Evolutionary conservation across 2,113 vertebrate genomes (phyloP).

Genomic region (Burhinus oedicnemus): DNA sequence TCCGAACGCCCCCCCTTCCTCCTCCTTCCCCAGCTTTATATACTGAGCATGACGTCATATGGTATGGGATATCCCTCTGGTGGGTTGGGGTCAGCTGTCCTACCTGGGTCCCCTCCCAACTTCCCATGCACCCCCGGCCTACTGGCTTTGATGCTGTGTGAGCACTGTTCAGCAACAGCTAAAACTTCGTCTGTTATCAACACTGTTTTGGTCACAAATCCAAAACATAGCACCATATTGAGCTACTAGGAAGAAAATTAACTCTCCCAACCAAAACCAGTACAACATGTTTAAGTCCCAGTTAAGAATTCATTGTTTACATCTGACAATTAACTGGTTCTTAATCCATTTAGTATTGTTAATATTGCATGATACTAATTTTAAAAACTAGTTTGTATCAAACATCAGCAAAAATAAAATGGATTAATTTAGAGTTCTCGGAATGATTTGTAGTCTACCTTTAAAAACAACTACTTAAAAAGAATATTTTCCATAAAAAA

Average conservation of each 20-base stretch:
- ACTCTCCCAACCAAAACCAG: neutral
- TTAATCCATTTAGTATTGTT: neutral
- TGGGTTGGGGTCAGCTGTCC: neutral
- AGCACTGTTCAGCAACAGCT: neutral
- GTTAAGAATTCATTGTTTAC: neutral
- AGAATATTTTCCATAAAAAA: neutral
- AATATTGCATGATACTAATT: neutral
- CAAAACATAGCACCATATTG: neutral
- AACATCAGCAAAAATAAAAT: neutral
- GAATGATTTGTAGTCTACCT: neutral
- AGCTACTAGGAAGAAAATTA: neutral
- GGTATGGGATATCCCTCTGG: neutral
- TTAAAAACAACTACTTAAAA: neutral
- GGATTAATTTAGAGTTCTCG: neutral
- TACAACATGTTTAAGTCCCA: neutral
- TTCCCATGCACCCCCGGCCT: neutral
- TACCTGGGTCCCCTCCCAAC: neutral
- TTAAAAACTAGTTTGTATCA: neutral
- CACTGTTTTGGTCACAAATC: neutral
- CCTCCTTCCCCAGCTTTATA: neutral
- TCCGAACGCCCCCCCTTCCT: rapidly evolving
- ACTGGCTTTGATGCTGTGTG: neutral
- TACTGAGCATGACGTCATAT: rapidly evolving
- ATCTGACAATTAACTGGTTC: neutral
- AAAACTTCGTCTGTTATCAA: neutral